Evolutionary conservation across 2,888 invertebrate genomes (phyloP).

Genomic region (Epinotia ramella): DNA sequence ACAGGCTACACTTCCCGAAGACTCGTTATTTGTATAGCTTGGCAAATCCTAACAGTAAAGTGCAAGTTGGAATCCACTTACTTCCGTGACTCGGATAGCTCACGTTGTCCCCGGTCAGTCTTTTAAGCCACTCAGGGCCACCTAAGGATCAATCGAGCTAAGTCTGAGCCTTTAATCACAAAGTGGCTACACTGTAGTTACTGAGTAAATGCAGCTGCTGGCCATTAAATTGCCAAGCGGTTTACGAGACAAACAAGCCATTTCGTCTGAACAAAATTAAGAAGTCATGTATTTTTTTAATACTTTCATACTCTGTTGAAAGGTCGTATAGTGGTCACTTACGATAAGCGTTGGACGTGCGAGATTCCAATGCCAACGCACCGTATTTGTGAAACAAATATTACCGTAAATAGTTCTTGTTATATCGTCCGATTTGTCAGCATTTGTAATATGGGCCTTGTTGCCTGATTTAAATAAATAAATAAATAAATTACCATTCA

Average conservation of each 20-base stretch:
- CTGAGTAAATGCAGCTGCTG: slow-evolving; percentile 16
- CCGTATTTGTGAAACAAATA: neutral
- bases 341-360: neutral
- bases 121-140: neutral
- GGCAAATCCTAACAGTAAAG: neutral
- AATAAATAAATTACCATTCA: too few species aligned
- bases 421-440: neutral
- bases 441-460: too few species aligned
- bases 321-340: neutral
- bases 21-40: neutral
- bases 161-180: slow-evolving; percentile 9
- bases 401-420: neutral
- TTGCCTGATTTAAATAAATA: too few species aligned
- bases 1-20: neutral
- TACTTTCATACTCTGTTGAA: neutral
- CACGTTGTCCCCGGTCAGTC: too few species aligned
- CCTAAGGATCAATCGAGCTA: neutral
- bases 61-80: neutral
- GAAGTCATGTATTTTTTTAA: neutral
- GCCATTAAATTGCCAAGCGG: neutral
- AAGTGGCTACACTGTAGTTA: neutral
- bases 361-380: neutral
- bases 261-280: slow-evolving; percentile 6
- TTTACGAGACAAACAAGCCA: slow-evolving; percentile 22
- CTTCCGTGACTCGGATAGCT: neutral